These are phyloP conservation scores for Arge pagana DNA, from an alignment of 2,888 invertebrate species.

Conservation along the genomic window DNA sequence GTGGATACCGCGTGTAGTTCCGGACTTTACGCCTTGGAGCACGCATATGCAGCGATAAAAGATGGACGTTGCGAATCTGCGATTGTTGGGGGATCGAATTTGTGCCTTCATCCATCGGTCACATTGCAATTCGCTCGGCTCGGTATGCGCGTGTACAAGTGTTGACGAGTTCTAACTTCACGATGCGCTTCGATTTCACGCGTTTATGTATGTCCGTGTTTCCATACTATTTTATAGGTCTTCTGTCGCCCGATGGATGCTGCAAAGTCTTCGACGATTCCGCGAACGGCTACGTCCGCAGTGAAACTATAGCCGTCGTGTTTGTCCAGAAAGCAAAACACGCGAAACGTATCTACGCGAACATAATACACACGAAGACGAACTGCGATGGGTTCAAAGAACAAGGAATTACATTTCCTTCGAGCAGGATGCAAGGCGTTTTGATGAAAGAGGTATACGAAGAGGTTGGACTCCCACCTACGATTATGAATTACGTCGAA, in stretches of 20 bases:
- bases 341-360: slow-evolving; percentile 61
- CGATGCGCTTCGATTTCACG: too few species aligned
- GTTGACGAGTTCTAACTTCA: too few species aligned
- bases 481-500: slow-evolving; percentile 67
- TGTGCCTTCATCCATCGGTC: slow-evolving; percentile 85
- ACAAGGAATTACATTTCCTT: slow-evolving; percentile 54
- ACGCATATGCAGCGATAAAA: slow-evolving; percentile 76
- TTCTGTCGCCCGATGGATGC: slow-evolving; percentile 80
- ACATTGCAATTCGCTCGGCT: slow-evolving; percentile 81
- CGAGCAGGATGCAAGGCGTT: slow-evolving; percentile 44
- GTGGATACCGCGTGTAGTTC: slow-evolving; percentile 96
- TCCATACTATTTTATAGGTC: too few species aligned
- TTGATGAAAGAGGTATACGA: slow-evolving; percentile 64
- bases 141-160: too few species aligned
- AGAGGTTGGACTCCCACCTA: slow-evolving; percentile 65
- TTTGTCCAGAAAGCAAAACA: slow-evolving; percentile 71
- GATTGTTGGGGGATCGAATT: slow-evolving; percentile 84
- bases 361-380: slow-evolving; percentile 62
- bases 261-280: slow-evolving; percentile 90
- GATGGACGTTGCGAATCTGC: slow-evolving; percentile 86
- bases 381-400: slow-evolving; percentile 65
- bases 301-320: slow-evolving; percentile 75
- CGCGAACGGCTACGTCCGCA: slow-evolving; percentile 82
- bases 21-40: slow-evolving; percentile 84
- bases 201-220: too few species aligned